Base-by-base conservation (phyloP, 2,888 invertebrate genomes). In the Trissonchulus sp. region DNA sequence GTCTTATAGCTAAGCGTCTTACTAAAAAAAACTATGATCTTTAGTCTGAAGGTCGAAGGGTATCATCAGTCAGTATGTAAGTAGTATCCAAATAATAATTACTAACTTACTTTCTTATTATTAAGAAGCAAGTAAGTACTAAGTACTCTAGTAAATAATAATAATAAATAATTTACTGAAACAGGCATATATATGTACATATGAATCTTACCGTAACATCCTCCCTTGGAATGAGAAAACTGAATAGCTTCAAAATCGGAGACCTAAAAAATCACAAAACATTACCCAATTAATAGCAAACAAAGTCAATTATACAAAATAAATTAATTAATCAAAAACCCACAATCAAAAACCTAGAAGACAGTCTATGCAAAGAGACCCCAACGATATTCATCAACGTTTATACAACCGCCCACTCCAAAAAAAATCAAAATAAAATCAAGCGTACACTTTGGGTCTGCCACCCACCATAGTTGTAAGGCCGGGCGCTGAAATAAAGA, bases 391-490 rank as follows among this genome's bases (percentile, higher is more conserved):
- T n/a, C n/a, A n/a, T n/a, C n/a, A n/a, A n/a, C n/a, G n/a, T n/a
- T n/a, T n/a, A n/a, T n/a, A n/a, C n/a, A n/a, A n/a, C n/a, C n/a
- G n/a, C n/a, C n/a, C n/a, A n/a, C n/a, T n/a, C n/a, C n/a, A n/a
- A n/a, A n/a, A n/a, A n/a, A n/a, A n/a, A n/a, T n/a, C 18, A n/a
- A 18, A 60, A 60, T 60, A 60, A 23, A 23, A 18, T 60, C 31
- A 65, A 73, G 81, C 84, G 82, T 82, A 85, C 81, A 86, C 83
- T 80, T 84, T 87, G n/a, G 88, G 87, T 77, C 88, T 80, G 2
- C 88, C 88, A 62, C 87, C 86, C 75, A 86, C 85, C 69, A 87
- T 79, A 3, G 81, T 83, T 33, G 86, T 86, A 71, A 87, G 79
- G n/a, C 88, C 88, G 63, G 88, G 88, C 33, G 87, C 86, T 86